Base-by-base conservation (phyloP, 2,797 vertebrate species). In the Odontamblyopus lacepedii region DNA sequence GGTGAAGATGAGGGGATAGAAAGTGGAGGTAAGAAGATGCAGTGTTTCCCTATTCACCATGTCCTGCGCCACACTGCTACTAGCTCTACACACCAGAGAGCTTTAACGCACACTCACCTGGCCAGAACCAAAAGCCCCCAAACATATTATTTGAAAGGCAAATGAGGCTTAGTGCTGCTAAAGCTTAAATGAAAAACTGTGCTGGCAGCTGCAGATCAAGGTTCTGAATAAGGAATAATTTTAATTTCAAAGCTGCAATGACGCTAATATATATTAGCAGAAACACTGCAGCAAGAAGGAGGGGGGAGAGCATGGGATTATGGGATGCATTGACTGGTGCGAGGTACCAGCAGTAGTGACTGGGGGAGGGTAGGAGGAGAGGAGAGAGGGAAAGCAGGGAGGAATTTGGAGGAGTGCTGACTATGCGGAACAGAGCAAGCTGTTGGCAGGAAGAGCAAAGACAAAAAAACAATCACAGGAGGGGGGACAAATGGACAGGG, bases 261-360 rank as follows among this genome's bases (percentile, higher is more conserved):
- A 90, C 74, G 84, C 88, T 92, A 91, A 93, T 91, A 91, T 91
- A 93, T 90, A 92, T 93, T 93, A 93, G 88, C 86, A 91, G 88
- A 91, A 93, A 92, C 88, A 91, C 92, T 93, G 92, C 93, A 92
- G 93, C 83, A 88, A 87, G 87, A 89, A 86, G 88, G 85, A 87
- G 87, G 83, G 86, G 79, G 83, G 15, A 64, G 63, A 75, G 83
- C 71, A 70, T 44, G 26, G 86, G 90, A 89, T 89, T 88, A 91
- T 91, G 88, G 89, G 88, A 88, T 88, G 88, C 88, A 88, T 80
- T 78, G 89, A 88, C 75, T 90, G 63, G 63, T 66, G 87, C 83
- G 86, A 91, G 87, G 88, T 91, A 90, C 84, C 81, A 87, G 87
- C 85, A 90, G 87, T 82, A 82, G 87, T 77, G 85, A 82, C 77